Evolutionary conservation across 2,113 vertebrate genomes (phyloP), one percentile per base, ranked within the genome.

Genomic region (Brevimyrus niger): DNA sequence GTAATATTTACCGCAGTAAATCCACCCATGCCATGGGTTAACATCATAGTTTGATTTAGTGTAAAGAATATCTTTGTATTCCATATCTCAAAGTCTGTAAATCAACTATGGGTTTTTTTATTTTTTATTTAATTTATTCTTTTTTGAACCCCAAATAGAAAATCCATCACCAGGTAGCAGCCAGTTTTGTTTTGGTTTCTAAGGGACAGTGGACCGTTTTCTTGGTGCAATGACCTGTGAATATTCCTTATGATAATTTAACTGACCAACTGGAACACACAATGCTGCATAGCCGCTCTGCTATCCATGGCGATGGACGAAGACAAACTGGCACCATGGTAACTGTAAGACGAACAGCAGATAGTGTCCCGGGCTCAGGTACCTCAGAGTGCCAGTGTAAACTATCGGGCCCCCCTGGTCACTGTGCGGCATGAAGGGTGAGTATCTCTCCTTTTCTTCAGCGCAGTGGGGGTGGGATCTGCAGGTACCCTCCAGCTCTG

Each of bases 201-300:
- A 38, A 42, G 73, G 17, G 35, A 38, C n/a, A 1, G n/a, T 3
- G 35, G 35, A 17, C 17, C 0, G 1, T 42, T 19, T 42, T 15
- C 35, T 38, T 42, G 31, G 35, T 2, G 5, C 35, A 38, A 19
- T 80, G 73, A 80, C 31, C 73, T 13, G 61, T 69, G 61, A 69
- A 69, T 31, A 69, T 31, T 31, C 27, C 42, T 82, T 44, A 19
- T 27, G 46, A 51, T 46, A 35, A 89, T 47, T 83, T 89, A 46
- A 89, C 88, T 82, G 76, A n/a, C 76, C 88, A 89, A 83, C 88
- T 89, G 76, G 73, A 89, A 84, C 48, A 84, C 11, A 23, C 50
- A 76, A 46, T 17, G 2, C 35, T 51, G 80, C 42, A n/a, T 7
- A 19, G 48, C 31, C 5, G 1, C 38, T 10, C 23, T 53, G 19